Conservation (phyloP, 2,113 vertebrate species). For the Hippocampus comes region DNA sequence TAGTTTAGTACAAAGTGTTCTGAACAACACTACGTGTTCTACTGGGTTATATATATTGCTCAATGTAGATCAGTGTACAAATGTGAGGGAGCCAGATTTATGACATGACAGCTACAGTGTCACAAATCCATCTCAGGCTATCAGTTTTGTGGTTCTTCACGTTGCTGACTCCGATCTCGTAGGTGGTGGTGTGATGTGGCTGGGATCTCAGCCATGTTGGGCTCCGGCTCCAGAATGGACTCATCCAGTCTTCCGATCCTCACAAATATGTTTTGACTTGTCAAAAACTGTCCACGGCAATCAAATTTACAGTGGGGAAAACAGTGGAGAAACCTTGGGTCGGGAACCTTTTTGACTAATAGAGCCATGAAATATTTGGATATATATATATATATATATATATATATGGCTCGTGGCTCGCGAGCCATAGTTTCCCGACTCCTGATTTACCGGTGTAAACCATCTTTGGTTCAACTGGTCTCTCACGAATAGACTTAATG, state of each 20-base stretch:
- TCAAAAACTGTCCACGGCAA: background rate
- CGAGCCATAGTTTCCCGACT: too few species aligned
- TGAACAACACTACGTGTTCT: conserved; percentile 22
- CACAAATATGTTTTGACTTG: background rate
- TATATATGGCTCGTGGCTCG: too few species aligned
- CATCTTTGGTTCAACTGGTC: background rate
- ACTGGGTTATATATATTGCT: conserved; percentile 22
- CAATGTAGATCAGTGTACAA: conserved; percentile 5
- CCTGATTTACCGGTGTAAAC: background rate
- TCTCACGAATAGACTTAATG: background rate
- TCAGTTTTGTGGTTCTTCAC: background rate
- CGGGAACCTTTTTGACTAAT: too few species aligned
- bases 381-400: too few species aligned
- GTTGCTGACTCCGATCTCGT: background rate
- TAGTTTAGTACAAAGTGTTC: conserved; percentile 24
- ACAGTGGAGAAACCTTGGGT: background rate
- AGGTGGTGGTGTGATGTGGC: background rate
- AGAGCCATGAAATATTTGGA: too few species aligned
- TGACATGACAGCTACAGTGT: background rate
- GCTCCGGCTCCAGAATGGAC: background rate
- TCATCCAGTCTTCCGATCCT: background rate
- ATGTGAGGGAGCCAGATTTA: background rate
- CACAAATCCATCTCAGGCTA: background rate
- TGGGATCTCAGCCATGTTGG: background rate
- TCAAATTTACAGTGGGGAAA: background rate